Conservation (phyloP, 2,797 vertebrate species). For the Chiloscyllium punctatum region DNA sequence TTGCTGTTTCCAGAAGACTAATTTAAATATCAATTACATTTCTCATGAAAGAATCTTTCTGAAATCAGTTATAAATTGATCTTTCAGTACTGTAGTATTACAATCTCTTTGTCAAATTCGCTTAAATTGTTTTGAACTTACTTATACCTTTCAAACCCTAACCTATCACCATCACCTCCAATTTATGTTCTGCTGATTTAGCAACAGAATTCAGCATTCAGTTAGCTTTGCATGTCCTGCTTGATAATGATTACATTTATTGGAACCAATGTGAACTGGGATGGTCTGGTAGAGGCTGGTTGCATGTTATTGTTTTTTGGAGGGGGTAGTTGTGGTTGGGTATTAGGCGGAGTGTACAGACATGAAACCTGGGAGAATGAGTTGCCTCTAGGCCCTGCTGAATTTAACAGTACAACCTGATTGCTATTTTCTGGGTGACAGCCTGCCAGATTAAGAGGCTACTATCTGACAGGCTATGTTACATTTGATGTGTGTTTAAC, state of each 20-base stretch:
- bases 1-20: neutral
- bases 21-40: neutral
- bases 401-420: too few species aligned
- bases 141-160: neutral
- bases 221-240: neutral
- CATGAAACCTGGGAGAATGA: too few species aligned
- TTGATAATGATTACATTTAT: neutral
- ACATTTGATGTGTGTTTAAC: too few species aligned
- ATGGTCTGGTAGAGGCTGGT: too few species aligned
- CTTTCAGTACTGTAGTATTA: neutral
- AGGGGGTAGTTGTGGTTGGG: too few species aligned
- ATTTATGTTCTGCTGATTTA: neutral
- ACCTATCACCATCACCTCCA: neutral
- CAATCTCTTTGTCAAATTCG: neutral
- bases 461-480: neutral
- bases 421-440: too few species aligned
- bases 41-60: neutral
- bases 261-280: too few species aligned
- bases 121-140: neutral
- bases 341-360: too few species aligned
- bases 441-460: too few species aligned
- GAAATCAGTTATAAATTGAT: neutral
- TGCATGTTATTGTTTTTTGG: too few species aligned
- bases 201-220: neutral
- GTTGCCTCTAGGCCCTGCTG: too few species aligned